Base-by-base conservation (phyloP, 2,797 vertebrate species). In the Morus bassanus region DNA sequence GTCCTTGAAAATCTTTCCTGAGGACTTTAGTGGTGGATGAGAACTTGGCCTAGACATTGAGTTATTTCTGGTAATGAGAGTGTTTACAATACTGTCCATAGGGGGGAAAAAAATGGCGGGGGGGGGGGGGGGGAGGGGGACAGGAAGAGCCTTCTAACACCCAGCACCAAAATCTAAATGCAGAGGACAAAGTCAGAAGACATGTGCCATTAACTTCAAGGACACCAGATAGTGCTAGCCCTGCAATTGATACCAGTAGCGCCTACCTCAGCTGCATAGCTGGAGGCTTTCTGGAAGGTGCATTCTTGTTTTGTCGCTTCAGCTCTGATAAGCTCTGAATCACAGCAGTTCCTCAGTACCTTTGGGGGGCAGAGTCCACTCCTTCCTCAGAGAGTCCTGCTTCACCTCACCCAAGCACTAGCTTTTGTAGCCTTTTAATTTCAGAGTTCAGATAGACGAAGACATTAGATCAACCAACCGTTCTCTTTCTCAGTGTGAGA, bases 361-460 rank as follows among this genome's bases (percentile, higher is more conserved):
- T 69, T 41, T 28, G 18, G 48, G 46, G 88, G 30, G 13, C n/a
- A 76, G 35, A 74, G 27, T 67, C n/a, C 6, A 2, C 43, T 81
- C 24, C 67, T 79, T 82, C 43, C 50, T 73, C 61, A 9, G 4
- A 33, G 13, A 37, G 27, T 31, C 27, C 57, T 53, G 50, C 85
- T 88, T 72, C 57, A 65, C 41, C 35, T 61, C 41, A 57, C 15
- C 31, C 2, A 18, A 85, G 50, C n/a, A 35, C 8, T 30, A 50
- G 22, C 12, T 84, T 60, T 69, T 39, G 9, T 13, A 80, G 45
- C 31, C 43, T 88, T 45, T 18, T 53, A 6, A 54, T 69, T 77
- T 70, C 0, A 0, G 35, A 31, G 5, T 2, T 68, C 41, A 85
- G 31, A 5, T 24, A 61, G 24, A 30, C 30, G 24, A 59, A 56